A percentile compares a stretch with the other conserved stretches of the same genome.
Evolutionary conservation across 2,797 vertebrate genomes (phyloP).

Genomic region (Chelonia mydas): DNA sequence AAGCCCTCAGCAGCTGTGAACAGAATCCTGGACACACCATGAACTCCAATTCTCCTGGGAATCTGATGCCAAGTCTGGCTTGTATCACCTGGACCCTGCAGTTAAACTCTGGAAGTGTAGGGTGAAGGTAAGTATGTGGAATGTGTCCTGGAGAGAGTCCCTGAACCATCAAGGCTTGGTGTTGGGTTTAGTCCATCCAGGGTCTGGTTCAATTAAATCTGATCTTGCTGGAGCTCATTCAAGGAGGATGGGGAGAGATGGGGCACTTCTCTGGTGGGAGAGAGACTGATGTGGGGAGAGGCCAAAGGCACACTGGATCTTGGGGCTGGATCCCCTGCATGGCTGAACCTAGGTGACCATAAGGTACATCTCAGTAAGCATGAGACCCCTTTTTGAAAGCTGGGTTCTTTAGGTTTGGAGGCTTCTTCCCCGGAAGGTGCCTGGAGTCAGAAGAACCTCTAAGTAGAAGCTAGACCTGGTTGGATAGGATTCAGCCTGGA

Average conservation of each 20-base stretch:
- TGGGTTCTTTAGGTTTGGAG: accelerated
- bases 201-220: not conserved
- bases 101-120: not conserved
- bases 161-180: not conserved
- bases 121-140: not conserved
- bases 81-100: not conserved
- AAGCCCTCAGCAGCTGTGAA: not conserved
- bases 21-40: not conserved
- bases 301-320: not conserved
- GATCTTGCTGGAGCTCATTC: no score
- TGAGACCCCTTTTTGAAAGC: accelerated
- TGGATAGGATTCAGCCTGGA: not conserved
- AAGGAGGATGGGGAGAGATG: not conserved
- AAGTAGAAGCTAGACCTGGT: not conserved
- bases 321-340: not conserved
- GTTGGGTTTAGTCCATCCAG: not conserved
- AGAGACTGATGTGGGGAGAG: not conserved
- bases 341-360: not conserved
- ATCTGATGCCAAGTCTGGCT: not conserved
- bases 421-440: not conserved
- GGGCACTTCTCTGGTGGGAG: not conserved
- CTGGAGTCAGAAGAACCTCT: not conserved
- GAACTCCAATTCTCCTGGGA: not conserved
- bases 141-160: not conserved
- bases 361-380: not conserved